phyloP scores from a whole-genome alignment of 2,797 vertebrate genomes.

The Xerus rutilus region DNA sequence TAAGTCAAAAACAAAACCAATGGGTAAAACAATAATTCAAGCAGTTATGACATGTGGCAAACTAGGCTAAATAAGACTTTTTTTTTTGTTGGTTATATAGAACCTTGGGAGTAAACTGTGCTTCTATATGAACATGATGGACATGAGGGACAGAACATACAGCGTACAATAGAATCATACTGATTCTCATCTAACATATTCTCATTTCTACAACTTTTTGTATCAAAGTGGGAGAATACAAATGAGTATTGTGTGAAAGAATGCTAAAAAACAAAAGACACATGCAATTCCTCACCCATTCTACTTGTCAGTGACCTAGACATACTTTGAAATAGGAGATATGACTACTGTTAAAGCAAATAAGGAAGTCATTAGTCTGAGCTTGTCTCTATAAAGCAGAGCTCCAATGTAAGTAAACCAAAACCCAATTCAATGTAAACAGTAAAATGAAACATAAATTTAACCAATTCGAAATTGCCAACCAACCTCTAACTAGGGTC shows the following conservation, averaged over 20 bases:
- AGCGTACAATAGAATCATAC: neutral
- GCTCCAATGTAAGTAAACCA: neutral
- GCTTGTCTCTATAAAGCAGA: neutral
- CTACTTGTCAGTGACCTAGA: neutral
- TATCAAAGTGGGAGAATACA: neutral
- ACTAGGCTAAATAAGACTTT: neutral
- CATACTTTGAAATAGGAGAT: neutral
- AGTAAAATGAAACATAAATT: neutral
- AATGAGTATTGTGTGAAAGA: neutral
- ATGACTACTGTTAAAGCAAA: neutral
- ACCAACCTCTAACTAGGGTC: neutral
- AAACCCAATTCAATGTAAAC: neutral
- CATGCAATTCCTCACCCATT: neutral
- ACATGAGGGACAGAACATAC: conserved; percentile 19
- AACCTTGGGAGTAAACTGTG: conserved; percentile 25
- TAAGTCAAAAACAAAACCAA: conserved; percentile 13
- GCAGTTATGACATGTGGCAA: neutral
- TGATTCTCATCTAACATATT: conserved; percentile 41
- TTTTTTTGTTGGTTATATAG: neutral
- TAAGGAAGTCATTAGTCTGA: neutral
- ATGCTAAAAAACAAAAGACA: neutral
- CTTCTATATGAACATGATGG: conserved; percentile 18
- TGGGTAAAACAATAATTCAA: conserved; percentile 8
- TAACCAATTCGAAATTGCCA: neutral
- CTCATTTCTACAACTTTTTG: conserved; percentile 39